Percentiles rank a stretch among this genome's conserved stretches.
These are phyloP conservation scores for Datnioides undecimradiatus DNA, from an alignment of 2,113 vertebrate species.

Conservation along the genomic window DNA sequence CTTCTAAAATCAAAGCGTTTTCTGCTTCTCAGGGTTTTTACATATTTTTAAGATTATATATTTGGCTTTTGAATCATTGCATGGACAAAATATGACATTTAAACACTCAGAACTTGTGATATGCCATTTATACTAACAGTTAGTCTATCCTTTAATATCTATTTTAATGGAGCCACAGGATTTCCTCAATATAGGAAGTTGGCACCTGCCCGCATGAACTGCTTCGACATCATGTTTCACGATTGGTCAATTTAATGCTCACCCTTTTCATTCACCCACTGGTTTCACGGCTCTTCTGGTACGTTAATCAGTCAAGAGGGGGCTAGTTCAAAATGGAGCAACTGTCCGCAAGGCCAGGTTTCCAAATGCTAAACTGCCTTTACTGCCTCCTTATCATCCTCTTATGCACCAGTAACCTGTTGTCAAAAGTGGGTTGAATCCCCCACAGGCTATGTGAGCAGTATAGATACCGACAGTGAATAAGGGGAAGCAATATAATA, in stretches of 20 bases:
- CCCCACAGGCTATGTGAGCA: conserved; percentile 65
- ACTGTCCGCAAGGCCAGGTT: conserved; percentile 34
- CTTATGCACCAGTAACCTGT: conserved; percentile 76
- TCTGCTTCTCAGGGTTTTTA: not conserved
- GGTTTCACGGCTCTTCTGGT: conserved; percentile 48
- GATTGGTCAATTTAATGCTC: conserved; percentile 40
- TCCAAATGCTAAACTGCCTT: conserved; percentile 55
- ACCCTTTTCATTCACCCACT: conserved; percentile 54
- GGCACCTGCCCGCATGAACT: conserved; percentile 30
- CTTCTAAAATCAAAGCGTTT: not conserved
- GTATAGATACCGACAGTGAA: conserved; percentile 79
- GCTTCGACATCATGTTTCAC: conserved; percentile 58
- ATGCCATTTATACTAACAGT: not conserved
- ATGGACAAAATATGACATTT: not conserved
- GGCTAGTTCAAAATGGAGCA: conserved; percentile 38
- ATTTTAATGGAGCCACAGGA: not conserved
- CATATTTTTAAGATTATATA: not conserved
- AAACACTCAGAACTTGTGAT: not conserved
- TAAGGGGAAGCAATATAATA: conserved; percentile 80
- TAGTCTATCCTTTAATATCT: not conserved
- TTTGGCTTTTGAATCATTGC: not conserved
- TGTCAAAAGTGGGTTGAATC: conserved; percentile 68
- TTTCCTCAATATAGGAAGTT: conserved; percentile 8
- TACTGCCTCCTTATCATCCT: conserved; percentile 63
- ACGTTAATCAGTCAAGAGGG: conserved; percentile 35